A percentile compares a stretch with the other conserved stretches of the same genome.
These are phyloP conservation scores for Idaea biselata DNA, from an alignment of 2,888 invertebrate genomes.

Conservation along the genomic window DNA sequence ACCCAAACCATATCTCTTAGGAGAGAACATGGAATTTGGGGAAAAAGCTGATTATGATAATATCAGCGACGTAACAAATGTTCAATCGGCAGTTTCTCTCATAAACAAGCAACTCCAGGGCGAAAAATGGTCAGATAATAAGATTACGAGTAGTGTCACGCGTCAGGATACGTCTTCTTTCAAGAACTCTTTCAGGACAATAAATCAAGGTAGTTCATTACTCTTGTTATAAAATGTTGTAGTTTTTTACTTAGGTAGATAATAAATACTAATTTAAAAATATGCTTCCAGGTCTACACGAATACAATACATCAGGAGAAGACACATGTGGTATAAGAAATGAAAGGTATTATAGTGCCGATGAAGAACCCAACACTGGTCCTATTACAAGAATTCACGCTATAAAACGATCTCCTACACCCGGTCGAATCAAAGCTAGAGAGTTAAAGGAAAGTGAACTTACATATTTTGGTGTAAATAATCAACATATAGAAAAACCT, in stretches of 20 bases:
- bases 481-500: conserved; percentile 30
- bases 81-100: conserved; percentile 57
- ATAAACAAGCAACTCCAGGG: conserved; percentile 63
- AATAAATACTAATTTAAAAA: conserved; percentile 1
- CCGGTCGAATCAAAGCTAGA: conserved; percentile 58
- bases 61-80: conserved; percentile 31
- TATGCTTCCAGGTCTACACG: conserved; percentile 32
- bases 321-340: conserved; percentile 20
- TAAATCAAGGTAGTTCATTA: conserved; percentile 48
- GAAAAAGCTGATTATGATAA: conserved; percentile 37
- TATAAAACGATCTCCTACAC: conserved; percentile 48
- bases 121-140: conserved; percentile 45
- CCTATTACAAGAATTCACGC: conserved; percentile 37
- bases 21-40: conserved; percentile 82
- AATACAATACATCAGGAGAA: conserved; percentile 16
- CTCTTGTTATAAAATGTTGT: conserved; percentile 3
- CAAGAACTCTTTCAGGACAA: conserved; percentile 49
- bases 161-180: conserved; percentile 37
- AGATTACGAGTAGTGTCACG: conserved; percentile 38
- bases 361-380: conserved; percentile 23
- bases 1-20: conserved; percentile 87
- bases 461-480: conserved; percentile 78
- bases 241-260: not conserved
- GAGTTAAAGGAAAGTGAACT: conserved; percentile 81
- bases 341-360: conserved; percentile 24